phyloP scores from a whole-genome alignment of 2,113 vertebrate genomes.

The Chionodraco myersi region DNA sequence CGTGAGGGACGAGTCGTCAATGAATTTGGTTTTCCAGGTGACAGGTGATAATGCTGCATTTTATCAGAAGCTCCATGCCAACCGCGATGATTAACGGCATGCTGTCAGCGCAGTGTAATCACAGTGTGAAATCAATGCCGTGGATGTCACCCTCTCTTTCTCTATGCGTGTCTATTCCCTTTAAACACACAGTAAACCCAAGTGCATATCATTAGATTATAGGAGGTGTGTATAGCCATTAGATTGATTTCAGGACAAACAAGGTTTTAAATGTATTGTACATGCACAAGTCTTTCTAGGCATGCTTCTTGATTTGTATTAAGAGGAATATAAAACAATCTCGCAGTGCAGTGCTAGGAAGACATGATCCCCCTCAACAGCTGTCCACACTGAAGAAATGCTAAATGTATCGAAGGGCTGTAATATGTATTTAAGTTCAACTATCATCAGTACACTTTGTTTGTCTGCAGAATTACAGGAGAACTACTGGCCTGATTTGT shows the following conservation, averaged over 20 bases:
- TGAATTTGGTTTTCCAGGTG: slow-evolving; percentile 71
- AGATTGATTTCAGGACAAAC: neutral
- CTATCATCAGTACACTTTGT: no score
- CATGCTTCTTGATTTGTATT: slow-evolving; percentile 15
- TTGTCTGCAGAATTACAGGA: no score
- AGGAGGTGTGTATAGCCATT: slow-evolving; percentile 9
- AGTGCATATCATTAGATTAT: slow-evolving; percentile 25
- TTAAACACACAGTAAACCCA: slow-evolving; percentile 28
- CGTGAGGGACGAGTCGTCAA: slow-evolving; percentile 56
- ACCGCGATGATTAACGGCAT: slow-evolving; percentile 78
- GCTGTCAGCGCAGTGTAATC: slow-evolving; percentile 74
- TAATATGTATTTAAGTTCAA: no score
- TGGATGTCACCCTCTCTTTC: neutral
- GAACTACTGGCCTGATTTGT: no score
- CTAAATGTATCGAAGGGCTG: neutral
- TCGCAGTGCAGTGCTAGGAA: neutral
- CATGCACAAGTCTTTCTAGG: neutral
- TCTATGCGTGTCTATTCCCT: slow-evolving; percentile 3
- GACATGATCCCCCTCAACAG: neutral
- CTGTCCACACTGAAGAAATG: neutral
- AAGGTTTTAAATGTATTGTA: neutral
- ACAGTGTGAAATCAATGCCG: slow-evolving; percentile 78
- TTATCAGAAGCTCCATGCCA: slow-evolving; percentile 72
- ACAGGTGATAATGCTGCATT: slow-evolving; percentile 80
- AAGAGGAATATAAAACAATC: neutral